phyloP scores from a whole-genome alignment of 2,113 vertebrate species.

The Charadrius vociferus region DNA sequence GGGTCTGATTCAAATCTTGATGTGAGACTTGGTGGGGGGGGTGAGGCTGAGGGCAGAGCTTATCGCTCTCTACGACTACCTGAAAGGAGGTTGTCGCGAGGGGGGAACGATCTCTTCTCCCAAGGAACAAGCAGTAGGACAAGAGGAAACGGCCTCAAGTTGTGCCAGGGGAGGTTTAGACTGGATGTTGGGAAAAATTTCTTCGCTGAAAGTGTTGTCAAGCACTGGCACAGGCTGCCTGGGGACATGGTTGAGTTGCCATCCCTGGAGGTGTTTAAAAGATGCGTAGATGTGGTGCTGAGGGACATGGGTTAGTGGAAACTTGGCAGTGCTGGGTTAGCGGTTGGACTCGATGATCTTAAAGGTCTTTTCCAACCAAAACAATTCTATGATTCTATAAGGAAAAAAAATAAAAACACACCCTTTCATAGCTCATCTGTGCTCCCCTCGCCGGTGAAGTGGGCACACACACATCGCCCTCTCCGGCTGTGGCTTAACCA shows the following conservation, averaged over 20 bases:
- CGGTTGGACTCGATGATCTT: background rate
- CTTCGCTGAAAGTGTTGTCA: background rate
- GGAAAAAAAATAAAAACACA: background rate
- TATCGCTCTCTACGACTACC: no score
- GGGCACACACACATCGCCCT: no score
- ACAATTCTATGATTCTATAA: background rate
- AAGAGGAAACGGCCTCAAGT: background rate
- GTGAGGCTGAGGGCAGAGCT: no score
- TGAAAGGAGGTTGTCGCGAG: no score
- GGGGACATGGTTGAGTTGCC: no score
- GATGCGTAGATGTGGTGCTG: no score
- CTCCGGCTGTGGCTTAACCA: background rate
- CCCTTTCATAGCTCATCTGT: background rate
- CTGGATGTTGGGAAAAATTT: background rate
- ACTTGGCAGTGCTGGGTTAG: no score
- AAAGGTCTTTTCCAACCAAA: background rate
- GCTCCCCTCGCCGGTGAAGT: background rate
- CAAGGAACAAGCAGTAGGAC: background rate
- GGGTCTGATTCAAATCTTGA: accelerated
- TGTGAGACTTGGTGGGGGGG: background rate
- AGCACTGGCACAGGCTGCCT: background rate
- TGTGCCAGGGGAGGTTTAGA: background rate
- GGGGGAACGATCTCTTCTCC: background rate
- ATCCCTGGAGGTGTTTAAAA: no score
- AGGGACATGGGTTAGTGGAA: no score